A percentile compares a stretch with the other conserved stretches of the same genome.
Evolutionary conservation across 2,888 invertebrate species (phyloP).

Genomic region (Esperia sulphurella): DNA sequence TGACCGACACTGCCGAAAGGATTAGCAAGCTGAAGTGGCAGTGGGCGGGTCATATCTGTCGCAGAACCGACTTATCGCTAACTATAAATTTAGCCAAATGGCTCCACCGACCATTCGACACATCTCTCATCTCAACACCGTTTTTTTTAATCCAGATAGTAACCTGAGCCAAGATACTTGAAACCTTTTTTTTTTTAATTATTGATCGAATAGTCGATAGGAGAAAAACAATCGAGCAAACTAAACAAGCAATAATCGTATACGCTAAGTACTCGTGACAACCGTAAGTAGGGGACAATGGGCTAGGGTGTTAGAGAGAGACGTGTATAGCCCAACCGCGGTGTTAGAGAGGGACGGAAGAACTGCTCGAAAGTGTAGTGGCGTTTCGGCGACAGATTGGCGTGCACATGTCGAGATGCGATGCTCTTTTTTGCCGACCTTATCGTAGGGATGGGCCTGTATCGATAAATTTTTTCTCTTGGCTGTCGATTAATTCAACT

Average conservation of each 20-base stretch:
- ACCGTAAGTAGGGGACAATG: constrained; percentile 31
- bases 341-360: constrained; percentile 31
- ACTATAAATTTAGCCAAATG: too few relatives aligned
- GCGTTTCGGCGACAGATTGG: constrained; percentile 75
- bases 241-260: constrained; percentile 37
- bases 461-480: constrained; percentile 12
- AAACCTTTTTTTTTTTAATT: constrained; percentile 27
- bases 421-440: constrained; percentile 70
- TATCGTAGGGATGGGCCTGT: constrained; percentile 23
- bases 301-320: constrained; percentile 42
- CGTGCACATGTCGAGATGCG: constrained; percentile 75
- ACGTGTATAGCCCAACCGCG: constrained; percentile 13
- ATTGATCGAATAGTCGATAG: constrained; percentile 50
- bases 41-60: too few relatives aligned
- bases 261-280: constrained; percentile 68
- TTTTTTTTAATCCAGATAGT: too few relatives aligned
- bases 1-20: too few relatives aligned
- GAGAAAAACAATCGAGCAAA: constrained; percentile 54
- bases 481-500: neutral
- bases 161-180: constrained; percentile 31
- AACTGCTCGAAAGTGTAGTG: constrained; percentile 47
- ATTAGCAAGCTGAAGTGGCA: too few relatives aligned
- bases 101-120: too few relatives aligned
- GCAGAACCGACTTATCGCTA: too few relatives aligned
- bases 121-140: too few relatives aligned